Evolutionary conservation across 2,113 vertebrate genomes (phyloP).

Genomic region (Taurulus bubalis): DNA sequence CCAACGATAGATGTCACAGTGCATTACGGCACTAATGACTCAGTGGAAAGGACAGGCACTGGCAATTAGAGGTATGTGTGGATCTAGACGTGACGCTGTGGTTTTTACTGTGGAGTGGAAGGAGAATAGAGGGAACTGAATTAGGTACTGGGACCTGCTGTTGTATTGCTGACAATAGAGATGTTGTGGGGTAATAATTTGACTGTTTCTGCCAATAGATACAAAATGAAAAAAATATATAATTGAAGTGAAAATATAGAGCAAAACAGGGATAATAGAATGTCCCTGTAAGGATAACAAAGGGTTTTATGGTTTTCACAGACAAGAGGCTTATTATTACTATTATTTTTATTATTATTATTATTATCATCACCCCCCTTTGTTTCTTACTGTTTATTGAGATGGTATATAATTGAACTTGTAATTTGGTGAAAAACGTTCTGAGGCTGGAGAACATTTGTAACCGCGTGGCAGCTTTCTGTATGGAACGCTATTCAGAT

Average conservation of each 20-base stretch:
- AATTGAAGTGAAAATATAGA: conserved; percentile 27
- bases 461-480: neutral
- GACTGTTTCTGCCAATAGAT: conserved; percentile 44
- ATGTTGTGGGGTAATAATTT: conserved; percentile 45
- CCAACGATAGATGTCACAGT: conserved; percentile 72
- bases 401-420: neutral
- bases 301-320: neutral
- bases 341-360: no score
- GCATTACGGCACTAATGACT: conserved; percentile 73
- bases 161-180: conserved; percentile 16
- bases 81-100: conserved; percentile 50
- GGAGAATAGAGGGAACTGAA: conserved; percentile 21
- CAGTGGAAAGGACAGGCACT: conserved; percentile 66
- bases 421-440: neutral
- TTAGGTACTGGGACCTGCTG: conserved; percentile 26
- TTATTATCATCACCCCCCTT: no score
- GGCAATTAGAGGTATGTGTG: conserved; percentile 71
- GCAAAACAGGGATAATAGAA: conserved; percentile 33
- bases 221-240: conserved; percentile 7
- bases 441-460: neutral
- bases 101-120: conserved; percentile 24
- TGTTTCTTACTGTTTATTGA: conserved; percentile 9
- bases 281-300: neutral
- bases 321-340: neutral
- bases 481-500: neutral